Base-by-base conservation (phyloP, 1,140 invertebrate species). In the Drosophila asahinai region DNA sequence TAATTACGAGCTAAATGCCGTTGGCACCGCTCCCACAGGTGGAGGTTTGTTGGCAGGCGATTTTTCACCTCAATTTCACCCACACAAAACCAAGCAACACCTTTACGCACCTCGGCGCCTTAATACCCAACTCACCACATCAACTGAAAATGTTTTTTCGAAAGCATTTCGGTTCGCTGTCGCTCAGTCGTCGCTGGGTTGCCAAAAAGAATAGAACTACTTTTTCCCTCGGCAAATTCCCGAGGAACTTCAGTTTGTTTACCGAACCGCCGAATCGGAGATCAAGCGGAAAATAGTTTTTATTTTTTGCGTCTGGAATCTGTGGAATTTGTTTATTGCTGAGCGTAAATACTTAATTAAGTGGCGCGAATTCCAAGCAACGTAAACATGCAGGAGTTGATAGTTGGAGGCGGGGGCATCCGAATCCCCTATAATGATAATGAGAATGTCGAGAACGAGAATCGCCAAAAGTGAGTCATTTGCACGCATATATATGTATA, bases 311-410 rank as follows among this genome's bases (percentile, higher is more conserved):
- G 55, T 40, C 81, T 90, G 84, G 84, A 90, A 87, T 87, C 73
- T 68, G 70, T 60, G 78, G 84, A 87, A 87, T 87, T 87, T 76
- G 66, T 89, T 84, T 81, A 84, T 71, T 80, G 42, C 63, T 47
- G 51, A 64, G 84, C 77, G 80, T 61, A 84, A 67, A 80, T 77
- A 63, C 38, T 42, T 54, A 43, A 79, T 65, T 80, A 55, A 65
- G 76, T 65, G 60, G 55, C 66, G 59, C 57, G 47, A 65, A 80
- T 76, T 63, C 57, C 65, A 49, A 48, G n/a, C 47, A 58, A 42
- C 72, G 63, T 77, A 87, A 84, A 78, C 68, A 87, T 87, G 84
- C 84, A 89, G 66, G 81, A 90, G 62, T 51, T 87, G 68, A 84
- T 90, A 68, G 72, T 76, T 54, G 79, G 30, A 42, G 48, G 49